Evolutionary conservation across 2,113 vertebrate species (phyloP), one percentile per base, ranked within the genome.

Genomic region (Tetraodon nigroviridis): DNA sequence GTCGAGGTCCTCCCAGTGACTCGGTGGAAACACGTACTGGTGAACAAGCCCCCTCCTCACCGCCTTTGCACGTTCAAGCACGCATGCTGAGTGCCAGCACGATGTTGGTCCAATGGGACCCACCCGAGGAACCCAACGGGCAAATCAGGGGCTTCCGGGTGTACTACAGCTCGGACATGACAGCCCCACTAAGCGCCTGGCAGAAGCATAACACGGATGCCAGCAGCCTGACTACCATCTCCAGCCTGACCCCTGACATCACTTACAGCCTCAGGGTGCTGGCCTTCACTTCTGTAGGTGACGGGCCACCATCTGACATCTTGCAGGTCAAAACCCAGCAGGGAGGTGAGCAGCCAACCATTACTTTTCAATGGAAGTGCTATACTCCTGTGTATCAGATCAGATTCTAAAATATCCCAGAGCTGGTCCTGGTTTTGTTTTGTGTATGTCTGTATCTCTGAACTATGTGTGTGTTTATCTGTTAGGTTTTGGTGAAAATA

Each of bases 291-390:
- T 95, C 95, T 0, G 94, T 98, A 53, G 95, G 95, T 0, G 94
- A 98, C 0, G 95, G 95, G 1, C 95, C 95, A 0, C 94, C 93
- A 40, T 97, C 95, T 1, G 92, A 94, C 64, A 84, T 93, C 83
- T 93, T 98, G 87, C 95, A 97, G 80, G 93, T 97, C 86, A 96
- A 96, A 86, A 95, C 95, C 0, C 94, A 98, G 77, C 95, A 96
- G 78, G 95, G 95, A 81, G 95, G 95, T 98, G 89, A 51, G 94
- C 48, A 54, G 14, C 15, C 20, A 53, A 78, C 46, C 3, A 20
- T n/a, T 20, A 32, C 32, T 37, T 10, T 11, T 37, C 32, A 37
- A 1, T 11, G 1, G 7, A 37, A 37, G 32, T 37, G 32, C 10
- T 37, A 37, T 37, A 27, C 7, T 27, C 7, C 24, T 27, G 1